Conservation (phyloP, 2,113 vertebrate genomes). For the Sterna hirundo region DNA sequence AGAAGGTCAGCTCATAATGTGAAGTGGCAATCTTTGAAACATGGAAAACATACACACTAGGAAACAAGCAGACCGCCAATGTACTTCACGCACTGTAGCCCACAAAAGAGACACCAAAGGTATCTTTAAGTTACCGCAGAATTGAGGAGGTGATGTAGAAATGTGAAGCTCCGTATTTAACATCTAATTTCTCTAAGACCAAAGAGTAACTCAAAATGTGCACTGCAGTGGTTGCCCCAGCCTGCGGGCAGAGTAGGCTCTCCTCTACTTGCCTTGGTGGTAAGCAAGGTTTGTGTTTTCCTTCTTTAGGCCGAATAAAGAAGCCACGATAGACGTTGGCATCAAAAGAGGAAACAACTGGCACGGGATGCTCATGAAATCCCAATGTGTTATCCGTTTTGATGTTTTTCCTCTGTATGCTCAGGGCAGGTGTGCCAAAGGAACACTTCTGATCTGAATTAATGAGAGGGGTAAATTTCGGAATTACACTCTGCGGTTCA, state of each 20-base stretch:
- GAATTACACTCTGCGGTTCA: not conserved
- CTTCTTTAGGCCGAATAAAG: not conserved
- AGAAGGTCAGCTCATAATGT: not conserved
- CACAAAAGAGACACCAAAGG: not conserved
- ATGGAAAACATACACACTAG: not conserved
- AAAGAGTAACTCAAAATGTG: not conserved
- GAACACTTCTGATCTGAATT: not conserved
- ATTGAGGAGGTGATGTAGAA: not conserved
- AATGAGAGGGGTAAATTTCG: not conserved
- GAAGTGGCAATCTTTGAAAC: not conserved
- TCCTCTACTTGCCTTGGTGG: not conserved
- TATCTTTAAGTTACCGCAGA: not conserved
- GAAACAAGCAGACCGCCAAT: not conserved
- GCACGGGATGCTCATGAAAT: not conserved
- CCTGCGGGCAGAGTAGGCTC: not conserved
- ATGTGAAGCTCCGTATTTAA: not conserved
- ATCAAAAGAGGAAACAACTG: not conserved
- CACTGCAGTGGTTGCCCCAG: not conserved
- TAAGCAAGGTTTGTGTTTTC: not conserved
- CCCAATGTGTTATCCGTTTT: not conserved
- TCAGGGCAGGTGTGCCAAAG: not conserved
- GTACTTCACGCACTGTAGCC: not conserved
- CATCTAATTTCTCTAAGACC: not conserved
- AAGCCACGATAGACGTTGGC: not conserved
- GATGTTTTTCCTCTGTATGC: not conserved